Evolutionary conservation across 2,113 vertebrate species (phyloP), one percentile per base, ranked within the genome.

Genomic region (Dolichallabes microphthalmus): DNA sequence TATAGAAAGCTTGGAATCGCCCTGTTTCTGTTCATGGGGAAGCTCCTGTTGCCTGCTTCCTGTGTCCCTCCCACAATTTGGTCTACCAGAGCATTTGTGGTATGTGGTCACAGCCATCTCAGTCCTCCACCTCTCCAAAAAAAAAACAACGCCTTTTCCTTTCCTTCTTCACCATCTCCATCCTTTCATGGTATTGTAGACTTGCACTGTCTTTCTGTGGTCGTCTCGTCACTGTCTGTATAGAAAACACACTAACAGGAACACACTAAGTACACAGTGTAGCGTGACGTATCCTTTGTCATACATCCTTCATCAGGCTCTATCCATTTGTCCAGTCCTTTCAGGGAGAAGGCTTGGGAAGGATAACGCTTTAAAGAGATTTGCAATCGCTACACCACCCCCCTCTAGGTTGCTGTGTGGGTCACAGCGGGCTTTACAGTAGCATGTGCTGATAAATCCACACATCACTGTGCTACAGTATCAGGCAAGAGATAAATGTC

Each of bases 11-110:
- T 27, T 12, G 83, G 85, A 86, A 90, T 92, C 64, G 80, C 87
- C 74, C 89, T 80, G 32, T 12, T 86, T 83, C 86, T 88, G 89
- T 93, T 91, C 83, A 83, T 84, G 85, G 60, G 91, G 92, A 94
- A 92, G 90, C 90, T 91, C 85, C 90, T 45, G 58, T 87, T 90
- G 88, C 90, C 90, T 32, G 87, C 89, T 95, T 94, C 93, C 94
- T 93, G 92, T 88, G 89, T 84, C 85, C 60, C 90, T 88, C 92
- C 90, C 88, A 84, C 75, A 84, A 85, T 81, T 66, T 82, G 91
- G 91, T 92, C 89, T 94, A 92, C 91, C 91, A 89, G 10, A 86
- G 52, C 86, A n/a, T 77, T 73, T 68, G 19, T 75, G 60, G 66
- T 82, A 88, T 90, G 79, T 83, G 30, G 66, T 85, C 53, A 85